Evolutionary conservation across 2,888 invertebrate genomes (phyloP), one percentile per base, ranked within the genome.

Genomic region (Coelogynopora nodosa): DNA sequence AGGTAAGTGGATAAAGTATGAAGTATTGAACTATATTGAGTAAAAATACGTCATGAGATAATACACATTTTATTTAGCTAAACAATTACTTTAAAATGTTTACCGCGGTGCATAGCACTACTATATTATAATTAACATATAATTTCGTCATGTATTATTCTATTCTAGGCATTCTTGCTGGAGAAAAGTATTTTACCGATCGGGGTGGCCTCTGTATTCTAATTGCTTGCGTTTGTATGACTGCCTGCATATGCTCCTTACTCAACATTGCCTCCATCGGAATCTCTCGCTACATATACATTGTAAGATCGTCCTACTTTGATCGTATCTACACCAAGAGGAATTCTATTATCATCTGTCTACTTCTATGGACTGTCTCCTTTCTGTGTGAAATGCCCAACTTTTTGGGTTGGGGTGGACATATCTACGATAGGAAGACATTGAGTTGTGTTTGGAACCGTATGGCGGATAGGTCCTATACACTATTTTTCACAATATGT

Each of bases 341-440:
- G 29, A 89, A 88, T 67, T 88, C 88, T 13, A 28, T 86, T 10
- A 30, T 88, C 13, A 87, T 87, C 30, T 88, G 89, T 49, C 27
- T 85, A 5, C 82, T 87, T 5, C 87, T 88, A 2, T 89, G 89
- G 89, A 28, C 87, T 13, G 31, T 89, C 28, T 86, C 88, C 26
- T 89, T 89, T 80, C 84, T 88, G 13, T 82, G 87, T 2, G 88
- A 89, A 82, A 29, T 88, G 84, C 88, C 88, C 2, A 88, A 88
- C 86, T 87, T 88, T 30, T 86, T 88, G 83, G 89, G 88, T n/a
- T 89, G 89, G 89, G 89, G 89, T 10, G 88, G 88, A 74, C 88
- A 89, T 83, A 86, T 80, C 31, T 89, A 87, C 83, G 89, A 89
- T 86, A 26, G 86, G 31, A 89, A 89, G 82, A 88, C 89, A 2